A percentile compares a stretch with the other conserved stretches of the same genome.
These are phyloP conservation scores for Orientallactaga sibirica DNA, from an alignment of 2,797 vertebrate genomes.

Conservation along the genomic window DNA sequence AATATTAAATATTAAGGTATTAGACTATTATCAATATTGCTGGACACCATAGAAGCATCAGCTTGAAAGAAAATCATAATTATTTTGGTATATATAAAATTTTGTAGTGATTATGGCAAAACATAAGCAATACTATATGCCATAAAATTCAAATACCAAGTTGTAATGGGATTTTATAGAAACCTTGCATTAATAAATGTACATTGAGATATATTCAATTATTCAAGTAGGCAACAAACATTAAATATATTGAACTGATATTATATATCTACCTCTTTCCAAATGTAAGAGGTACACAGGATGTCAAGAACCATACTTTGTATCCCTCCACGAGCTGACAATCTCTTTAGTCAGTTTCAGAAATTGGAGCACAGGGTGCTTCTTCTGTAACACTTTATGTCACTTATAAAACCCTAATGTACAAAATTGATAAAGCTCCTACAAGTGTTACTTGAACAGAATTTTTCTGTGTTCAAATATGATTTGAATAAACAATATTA, in stretches of 20 bases:
- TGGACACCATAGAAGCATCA: background rate
- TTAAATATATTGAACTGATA: constrained; percentile 33
- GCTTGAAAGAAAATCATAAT: background rate
- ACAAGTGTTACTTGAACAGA: background rate
- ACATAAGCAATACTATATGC: background rate
- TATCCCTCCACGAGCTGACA: background rate
- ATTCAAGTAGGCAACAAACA: background rate
- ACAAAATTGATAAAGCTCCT: constrained; percentile 5
- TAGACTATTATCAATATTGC: background rate
- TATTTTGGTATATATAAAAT: background rate
- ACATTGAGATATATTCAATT: background rate
- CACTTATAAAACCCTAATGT: background rate
- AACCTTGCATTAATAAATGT: constrained; percentile 48
- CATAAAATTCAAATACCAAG: background rate
- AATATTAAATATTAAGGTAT: constrained; percentile 19
- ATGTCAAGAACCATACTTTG: background rate
- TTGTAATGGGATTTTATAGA: background rate
- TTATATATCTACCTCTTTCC: background rate
- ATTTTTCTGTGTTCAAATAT: background rate
- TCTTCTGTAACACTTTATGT: background rate
- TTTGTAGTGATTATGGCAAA: background rate
- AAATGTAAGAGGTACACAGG: background rate
- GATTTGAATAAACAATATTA: background rate
- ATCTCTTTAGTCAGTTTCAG: constrained; percentile 18
- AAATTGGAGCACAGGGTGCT: background rate